Percentiles rank a stretch among this genome's conserved stretches.
phyloP scores from a whole-genome alignment of 2,797 vertebrate genomes.

The Neolamprologus multifasciatus region DNA sequence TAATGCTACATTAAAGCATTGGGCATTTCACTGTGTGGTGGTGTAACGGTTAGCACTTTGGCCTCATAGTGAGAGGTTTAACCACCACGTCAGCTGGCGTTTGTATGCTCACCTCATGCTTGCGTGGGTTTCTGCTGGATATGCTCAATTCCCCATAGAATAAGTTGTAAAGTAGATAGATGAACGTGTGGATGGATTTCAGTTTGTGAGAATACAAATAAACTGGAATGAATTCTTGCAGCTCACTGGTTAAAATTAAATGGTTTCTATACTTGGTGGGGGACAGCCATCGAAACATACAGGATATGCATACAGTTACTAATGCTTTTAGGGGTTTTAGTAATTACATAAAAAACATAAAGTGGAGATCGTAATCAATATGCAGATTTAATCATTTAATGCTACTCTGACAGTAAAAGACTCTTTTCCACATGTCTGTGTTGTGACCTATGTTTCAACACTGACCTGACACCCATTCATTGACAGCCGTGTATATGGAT shows the following conservation, averaged over 20 bases:
- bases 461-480: conserved; percentile 51
- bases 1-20: not conserved
- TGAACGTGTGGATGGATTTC: not conserved
- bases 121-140: not conserved
- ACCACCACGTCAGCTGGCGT: not conserved
- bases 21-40: not conserved
- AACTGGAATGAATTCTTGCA: not conserved
- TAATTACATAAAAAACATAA: not conserved
- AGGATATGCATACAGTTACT: not conserved
- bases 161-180: not conserved
- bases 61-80: not conserved
- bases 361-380: not conserved
- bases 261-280: not conserved
- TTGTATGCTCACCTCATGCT: not conserved
- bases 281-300: not conserved
- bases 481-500: conserved; percentile 33
- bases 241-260: not conserved
- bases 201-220: not conserved
- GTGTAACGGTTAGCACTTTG: not conserved
- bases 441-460: conserved; percentile 15
- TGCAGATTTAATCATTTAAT: not conserved
- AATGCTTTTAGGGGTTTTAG: not conserved
- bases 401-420: not conserved
- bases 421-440: conserved; percentile 5
- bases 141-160: not conserved